Base-by-base conservation (phyloP, 2,888 invertebrate species). In the Napeogenes sylphis region DNA sequence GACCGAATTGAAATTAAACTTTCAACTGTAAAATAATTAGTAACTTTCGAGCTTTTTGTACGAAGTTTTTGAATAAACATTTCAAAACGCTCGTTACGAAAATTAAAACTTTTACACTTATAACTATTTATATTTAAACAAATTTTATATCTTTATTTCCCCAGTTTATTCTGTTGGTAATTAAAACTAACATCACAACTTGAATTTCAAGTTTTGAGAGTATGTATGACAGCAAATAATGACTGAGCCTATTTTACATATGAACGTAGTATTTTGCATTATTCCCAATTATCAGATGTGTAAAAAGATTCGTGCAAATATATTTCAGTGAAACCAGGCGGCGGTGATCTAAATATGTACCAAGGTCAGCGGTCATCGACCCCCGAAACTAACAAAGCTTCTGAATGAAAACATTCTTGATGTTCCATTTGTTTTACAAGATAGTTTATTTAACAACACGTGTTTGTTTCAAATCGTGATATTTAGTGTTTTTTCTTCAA, bases 301-400 rank as follows among this genome's bases (percentile, higher is more conserved):
- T 42, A 42, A 38, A 38, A 6, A 5, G 12, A n/a, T 51, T 10
- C 30, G 51, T 51, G 21, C 30, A 13, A 21, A 14, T 51, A 30
- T 14, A 10, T 51, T 6, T 21, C 13, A 21, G 51, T 21, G 21
- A 30, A n/a, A 14, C 14, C n/a, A 14, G 10, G 3, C 4, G 30
- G 10, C 3, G 8, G 8, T 30, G 10, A 10, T 51, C 51, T 51
- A 51, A 30, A 51, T 58, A 33, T 1, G 21, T n/a, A 46, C n/a
- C 55, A 61, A 63, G 63, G 63, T 62, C 59, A 63, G 42, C 59
- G 56, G 67, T 59, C 30, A 55, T 59, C 61, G 59, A 67, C 61
- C 65, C 55, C 59, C 59, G 55, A 56, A 56, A 56, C 45, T 45
- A 63, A 59, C 58, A 51, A 51, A 21, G 51, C 51, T 14, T 8